Evolutionary conservation across 2,113 vertebrate species (phyloP).

Genomic region (Australoheros scitulus): DNA sequence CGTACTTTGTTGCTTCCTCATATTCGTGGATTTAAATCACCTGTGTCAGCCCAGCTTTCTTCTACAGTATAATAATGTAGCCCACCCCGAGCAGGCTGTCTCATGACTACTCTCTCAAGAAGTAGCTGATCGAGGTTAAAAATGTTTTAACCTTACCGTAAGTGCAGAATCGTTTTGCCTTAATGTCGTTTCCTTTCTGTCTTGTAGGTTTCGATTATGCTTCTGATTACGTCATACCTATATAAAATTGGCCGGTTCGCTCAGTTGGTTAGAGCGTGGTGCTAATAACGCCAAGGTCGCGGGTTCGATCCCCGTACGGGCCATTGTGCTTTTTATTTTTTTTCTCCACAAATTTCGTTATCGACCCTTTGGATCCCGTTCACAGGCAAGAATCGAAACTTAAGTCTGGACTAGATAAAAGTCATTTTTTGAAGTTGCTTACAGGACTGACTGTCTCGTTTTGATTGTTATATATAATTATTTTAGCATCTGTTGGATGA

Average conservation of each 20-base stretch:
- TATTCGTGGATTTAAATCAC: background rate
- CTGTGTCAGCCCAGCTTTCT: background rate
- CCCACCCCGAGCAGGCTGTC: background rate
- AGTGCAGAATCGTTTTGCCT: background rate
- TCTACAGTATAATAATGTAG: background rate
- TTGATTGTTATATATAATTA: background rate
- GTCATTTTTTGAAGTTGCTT: too few species aligned
- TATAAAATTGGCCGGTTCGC: background rate
- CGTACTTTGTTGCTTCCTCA: background rate
- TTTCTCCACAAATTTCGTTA: too few species aligned
- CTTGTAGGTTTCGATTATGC: background rate
- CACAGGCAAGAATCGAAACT: too few species aligned
- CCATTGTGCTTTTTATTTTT: background rate
- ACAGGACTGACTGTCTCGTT: background rate
- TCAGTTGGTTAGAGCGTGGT: constrained; percentile 83
- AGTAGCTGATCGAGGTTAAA: background rate
- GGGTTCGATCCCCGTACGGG: constrained; percentile 81
- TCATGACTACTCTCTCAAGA: background rate
- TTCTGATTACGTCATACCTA: background rate
- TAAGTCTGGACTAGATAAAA: too few species aligned
- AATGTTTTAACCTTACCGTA: background rate
- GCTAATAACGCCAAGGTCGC: constrained; percentile 82
- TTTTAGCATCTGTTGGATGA: background rate
- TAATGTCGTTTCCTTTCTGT: background rate
- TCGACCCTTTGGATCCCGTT: too few species aligned